Evolutionary conservation across 2,113 vertebrate genomes (phyloP).

Genomic region (Collichthys lucidus): DNA sequence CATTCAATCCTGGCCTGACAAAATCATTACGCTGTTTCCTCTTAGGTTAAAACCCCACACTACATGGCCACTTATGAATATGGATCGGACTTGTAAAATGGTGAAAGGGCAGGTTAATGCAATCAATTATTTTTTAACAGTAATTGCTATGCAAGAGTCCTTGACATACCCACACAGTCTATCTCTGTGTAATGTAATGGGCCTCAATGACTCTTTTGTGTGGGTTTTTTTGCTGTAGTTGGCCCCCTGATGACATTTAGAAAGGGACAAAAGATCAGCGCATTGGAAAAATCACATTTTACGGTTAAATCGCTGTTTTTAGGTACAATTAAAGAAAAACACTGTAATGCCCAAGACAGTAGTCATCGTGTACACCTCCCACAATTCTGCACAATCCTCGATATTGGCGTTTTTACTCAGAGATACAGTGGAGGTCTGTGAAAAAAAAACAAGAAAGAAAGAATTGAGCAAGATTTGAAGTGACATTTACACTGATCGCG

Average conservation of each 20-base stretch:
- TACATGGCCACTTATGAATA: constrained; percentile 75
- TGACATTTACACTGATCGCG: constrained; percentile 39
- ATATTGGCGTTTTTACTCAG: not conserved
- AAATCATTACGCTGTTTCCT: constrained; percentile 73
- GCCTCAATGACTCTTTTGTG: constrained; percentile 61
- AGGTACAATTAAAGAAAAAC: constrained; percentile 55
- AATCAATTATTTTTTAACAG: constrained; percentile 80
- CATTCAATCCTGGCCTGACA: constrained; percentile 61
- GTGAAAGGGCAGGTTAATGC: constrained; percentile 80
- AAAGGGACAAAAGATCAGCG: constrained; percentile 72
- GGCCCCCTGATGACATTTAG: constrained; percentile 73
- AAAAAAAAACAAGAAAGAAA: not conserved
- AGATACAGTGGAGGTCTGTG: not conserved
- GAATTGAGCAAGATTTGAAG: constrained; percentile 4
- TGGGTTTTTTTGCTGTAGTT: constrained; percentile 53
- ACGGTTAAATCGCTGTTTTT: constrained; percentile 34
- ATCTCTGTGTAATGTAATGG: constrained; percentile 64
- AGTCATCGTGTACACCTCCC: not conserved
- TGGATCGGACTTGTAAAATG: constrained; percentile 75
- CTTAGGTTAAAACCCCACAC: constrained; percentile 68
- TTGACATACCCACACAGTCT: constrained; percentile 72
- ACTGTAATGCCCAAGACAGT: not conserved
- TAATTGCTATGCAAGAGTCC: constrained; percentile 76
- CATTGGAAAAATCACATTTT: constrained; percentile 40
- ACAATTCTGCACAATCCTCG: not conserved